Evolutionary conservation across 2,888 invertebrate species (phyloP), one percentile per base, ranked within the genome.

Genomic region (Philereme vetulata): DNA sequence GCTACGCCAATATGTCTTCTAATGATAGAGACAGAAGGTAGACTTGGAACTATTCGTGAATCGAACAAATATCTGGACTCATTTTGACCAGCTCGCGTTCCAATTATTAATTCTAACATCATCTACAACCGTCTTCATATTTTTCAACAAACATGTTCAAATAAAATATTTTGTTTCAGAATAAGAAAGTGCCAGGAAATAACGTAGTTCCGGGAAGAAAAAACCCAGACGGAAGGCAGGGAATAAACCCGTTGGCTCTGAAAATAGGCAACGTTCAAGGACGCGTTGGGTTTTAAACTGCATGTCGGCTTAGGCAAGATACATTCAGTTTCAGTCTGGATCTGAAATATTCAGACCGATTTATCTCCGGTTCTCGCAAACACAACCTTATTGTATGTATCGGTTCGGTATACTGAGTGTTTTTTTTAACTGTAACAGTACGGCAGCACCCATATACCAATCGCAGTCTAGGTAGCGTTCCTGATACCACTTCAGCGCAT

Each of bases 241-340:
- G 72, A 35, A 62, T 77, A 9, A 82, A 82, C 56, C 81, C 84
- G 3, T 59, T 83, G 32, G 78, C 84, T 5, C 64, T 86, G 34
- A 86, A 84, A 72, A 85, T 86, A 40, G 75, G 74, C 11, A 85
- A 71, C 50, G 71, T 88, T 36, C 82, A 85, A 56, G 85, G 86
- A 34, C 78, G 80, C 36, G 80, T 72, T 58, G 81, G 78, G 51
- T 86, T 82, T 71, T 85, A 66, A 66, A 42, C 7, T 21, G 5
- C 4, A 6, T 21, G 21, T 7, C 11, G 5, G 4, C 43, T n/a
- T n/a, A 4, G 10, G 5, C 11, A 5, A 44, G 44, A 11, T 21
- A 7, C 3, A 10, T 44, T 21, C 10, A 6, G 11, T 5, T 6
- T 0, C 0, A 6, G 4, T 38, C 7, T 8, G 38, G 38, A 38